Evolutionary conservation across 1,140 invertebrate species (phyloP).

Genomic region (Lasioglossum baleicum): DNA sequence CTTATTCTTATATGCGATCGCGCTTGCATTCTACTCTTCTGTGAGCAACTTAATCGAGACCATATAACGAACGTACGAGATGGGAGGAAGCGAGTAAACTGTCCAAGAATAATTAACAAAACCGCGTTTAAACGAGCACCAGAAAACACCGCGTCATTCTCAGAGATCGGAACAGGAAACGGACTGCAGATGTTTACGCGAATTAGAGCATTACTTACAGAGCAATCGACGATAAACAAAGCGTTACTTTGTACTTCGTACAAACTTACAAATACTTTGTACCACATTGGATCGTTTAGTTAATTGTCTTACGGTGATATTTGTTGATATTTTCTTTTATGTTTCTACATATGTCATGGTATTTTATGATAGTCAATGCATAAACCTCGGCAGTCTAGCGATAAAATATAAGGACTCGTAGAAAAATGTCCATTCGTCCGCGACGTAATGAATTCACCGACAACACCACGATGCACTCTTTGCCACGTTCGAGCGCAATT

Average conservation of each 20-base stretch:
- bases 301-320: too few relatives aligned
- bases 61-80: neutral
- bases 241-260: too few relatives aligned
- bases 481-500: conserved; percentile 56
- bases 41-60: neutral
- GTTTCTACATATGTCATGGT: too few relatives aligned
- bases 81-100: neutral
- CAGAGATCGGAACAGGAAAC: conserved; percentile 4
- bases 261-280: too few relatives aligned
- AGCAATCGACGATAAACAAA: too few relatives aligned
- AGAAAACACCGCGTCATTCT: neutral
- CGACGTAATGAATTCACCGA: conserved; percentile 26
- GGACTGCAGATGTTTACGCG: neutral
- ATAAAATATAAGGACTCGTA: conserved; percentile 16
- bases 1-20: conserved; percentile 12
- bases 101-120: neutral
- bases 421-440: neutral
- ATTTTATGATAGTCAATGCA: neutral
- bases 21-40: neutral
- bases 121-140: conserved; percentile 10
- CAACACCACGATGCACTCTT: conserved; percentile 44
- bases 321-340: too few relatives aligned
- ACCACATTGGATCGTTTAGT: too few relatives aligned
- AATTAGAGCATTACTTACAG: neutral
- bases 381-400: neutral